These are phyloP conservation scores for Macaria notata DNA, from an alignment of 2,888 invertebrate genomes.

Conservation along the genomic window DNA sequence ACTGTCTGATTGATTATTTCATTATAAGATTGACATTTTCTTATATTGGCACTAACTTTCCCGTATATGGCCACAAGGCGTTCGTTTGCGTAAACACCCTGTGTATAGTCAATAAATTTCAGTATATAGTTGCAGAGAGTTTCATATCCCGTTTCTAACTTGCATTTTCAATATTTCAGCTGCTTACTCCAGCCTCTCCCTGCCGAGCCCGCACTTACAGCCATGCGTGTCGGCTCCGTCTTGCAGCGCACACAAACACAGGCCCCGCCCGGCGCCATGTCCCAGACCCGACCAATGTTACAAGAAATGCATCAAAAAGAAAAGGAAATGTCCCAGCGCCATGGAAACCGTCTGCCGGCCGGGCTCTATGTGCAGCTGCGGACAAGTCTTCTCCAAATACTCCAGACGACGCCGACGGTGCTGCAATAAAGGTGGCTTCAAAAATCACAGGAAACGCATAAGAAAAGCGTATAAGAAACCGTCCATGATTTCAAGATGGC, in stretches of 20 bases:
- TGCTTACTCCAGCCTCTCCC: constrained; percentile 44
- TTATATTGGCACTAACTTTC: no score
- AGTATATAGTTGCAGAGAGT: no score
- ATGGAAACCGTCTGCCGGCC: constrained; percentile 53
- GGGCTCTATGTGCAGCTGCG: constrained; percentile 59
- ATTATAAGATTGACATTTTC: no score
- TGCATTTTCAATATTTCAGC: constrained; percentile 37
- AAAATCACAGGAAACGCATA: no score
- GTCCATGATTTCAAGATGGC: no score
- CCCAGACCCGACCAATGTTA: constrained; percentile 64
- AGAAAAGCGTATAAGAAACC: no score
- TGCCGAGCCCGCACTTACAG: constrained; percentile 43
- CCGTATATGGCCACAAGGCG: no score
- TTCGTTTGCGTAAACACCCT: no score
- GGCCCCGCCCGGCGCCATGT: constrained; percentile 64
- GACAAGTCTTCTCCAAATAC: constrained; percentile 49
- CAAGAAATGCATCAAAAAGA: constrained; percentile 54
- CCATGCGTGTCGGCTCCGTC: constrained; percentile 66
- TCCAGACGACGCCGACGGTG: constrained; percentile 37
- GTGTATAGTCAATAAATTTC: no score
- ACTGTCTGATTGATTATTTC: no score
- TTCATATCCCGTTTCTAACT: no score
- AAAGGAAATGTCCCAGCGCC: constrained; percentile 62
- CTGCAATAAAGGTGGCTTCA: no score
- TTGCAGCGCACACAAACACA: constrained; percentile 65